A percentile compares a stretch with the other conserved stretches of the same genome.
phyloP scores from a whole-genome alignment of 2,888 invertebrate genomes.

The Sphaerophoria taeniata region DNA sequence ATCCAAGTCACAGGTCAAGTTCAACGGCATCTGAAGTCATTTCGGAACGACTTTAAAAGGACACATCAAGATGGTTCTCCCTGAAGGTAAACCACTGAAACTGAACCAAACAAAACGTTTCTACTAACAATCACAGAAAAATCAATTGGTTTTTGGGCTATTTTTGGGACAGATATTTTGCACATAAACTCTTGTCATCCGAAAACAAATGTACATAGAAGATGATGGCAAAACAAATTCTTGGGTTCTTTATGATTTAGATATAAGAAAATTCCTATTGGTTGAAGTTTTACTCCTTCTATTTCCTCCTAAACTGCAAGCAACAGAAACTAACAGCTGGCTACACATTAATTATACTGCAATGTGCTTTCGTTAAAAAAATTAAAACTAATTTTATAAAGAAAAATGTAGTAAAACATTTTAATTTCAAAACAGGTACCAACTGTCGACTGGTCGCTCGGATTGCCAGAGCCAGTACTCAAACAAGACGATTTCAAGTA shows the following conservation, averaged over 20 bases:
- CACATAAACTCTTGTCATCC: conserved; percentile 5
- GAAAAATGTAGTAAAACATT: too few species aligned
- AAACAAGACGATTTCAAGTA: conserved; percentile 81
- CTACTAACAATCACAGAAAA: conserved; percentile 36
- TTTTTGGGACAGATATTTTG: conserved; percentile 13
- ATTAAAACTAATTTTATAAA: not conserved
- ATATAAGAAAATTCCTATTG: not conserved
- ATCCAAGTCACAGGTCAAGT: conserved; percentile 77
- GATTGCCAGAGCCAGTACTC: conserved; percentile 82
- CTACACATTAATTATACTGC: conserved; percentile 28
- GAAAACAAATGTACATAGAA: not conserved
- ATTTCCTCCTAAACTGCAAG: not conserved
- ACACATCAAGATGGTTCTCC: conserved; percentile 21
- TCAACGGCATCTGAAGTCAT: conserved; percentile 76
- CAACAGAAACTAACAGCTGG: conserved; percentile 50
- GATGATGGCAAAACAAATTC: not conserved
- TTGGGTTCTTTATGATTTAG: not conserved
- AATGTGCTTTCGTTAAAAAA: conserved; percentile 23
- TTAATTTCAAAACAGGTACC: conserved; percentile 77
- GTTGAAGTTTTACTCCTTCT: not conserved
- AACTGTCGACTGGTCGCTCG: conserved; percentile 77
- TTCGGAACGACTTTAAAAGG: conserved; percentile 69
- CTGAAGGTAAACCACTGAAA: conserved; percentile 57
- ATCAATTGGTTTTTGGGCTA: conserved; percentile 31
- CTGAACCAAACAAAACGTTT: conserved; percentile 31